Conservation (phyloP, 2,113 vertebrate genomes). For the Dendropsophus ebraccatus region DNA sequence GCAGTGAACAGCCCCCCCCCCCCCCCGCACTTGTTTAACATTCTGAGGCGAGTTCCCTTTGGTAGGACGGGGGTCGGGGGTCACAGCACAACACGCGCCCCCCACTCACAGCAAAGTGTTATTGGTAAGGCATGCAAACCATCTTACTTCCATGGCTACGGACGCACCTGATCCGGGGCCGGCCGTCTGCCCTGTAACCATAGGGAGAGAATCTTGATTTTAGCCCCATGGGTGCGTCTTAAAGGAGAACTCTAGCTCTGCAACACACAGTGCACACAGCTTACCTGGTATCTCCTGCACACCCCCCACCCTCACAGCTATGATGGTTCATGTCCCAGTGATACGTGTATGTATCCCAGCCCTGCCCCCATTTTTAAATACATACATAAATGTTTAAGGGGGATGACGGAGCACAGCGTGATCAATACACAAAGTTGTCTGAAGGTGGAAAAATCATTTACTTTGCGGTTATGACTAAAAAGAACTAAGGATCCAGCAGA, state of each 20-base stretch:
- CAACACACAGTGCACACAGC: neutral
- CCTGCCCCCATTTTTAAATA: too few relatives aligned
- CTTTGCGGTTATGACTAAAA: neutral
- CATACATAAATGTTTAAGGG: too few relatives aligned
- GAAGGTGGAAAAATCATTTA: neutral
- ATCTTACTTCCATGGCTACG: slow-evolving; percentile 71
- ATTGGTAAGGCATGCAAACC: slow-evolving; percentile 69
- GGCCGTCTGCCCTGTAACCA: slow-evolving; percentile 71
- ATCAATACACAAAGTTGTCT: neutral
- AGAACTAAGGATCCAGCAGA: neutral
- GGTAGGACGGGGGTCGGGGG: neutral
- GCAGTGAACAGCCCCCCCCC: too few relatives aligned
- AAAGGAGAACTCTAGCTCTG: neutral
- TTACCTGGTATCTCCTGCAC: neutral
- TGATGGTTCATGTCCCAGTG: too few relatives aligned
- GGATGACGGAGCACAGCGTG: too few relatives aligned
- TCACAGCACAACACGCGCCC: neutral
- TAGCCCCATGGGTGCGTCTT: neutral
- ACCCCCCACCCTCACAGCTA: neutral
- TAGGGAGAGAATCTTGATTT: slow-evolving; percentile 47
- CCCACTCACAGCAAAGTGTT: slow-evolving; percentile 21
- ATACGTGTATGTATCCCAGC: too few relatives aligned
- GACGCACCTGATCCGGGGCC: slow-evolving; percentile 74
- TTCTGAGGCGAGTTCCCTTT: too few relatives aligned
- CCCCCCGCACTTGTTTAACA: too few relatives aligned